Base-by-base conservation (phyloP, 2,888 invertebrate species). In the Zhuqinia jingwanae region DNA sequence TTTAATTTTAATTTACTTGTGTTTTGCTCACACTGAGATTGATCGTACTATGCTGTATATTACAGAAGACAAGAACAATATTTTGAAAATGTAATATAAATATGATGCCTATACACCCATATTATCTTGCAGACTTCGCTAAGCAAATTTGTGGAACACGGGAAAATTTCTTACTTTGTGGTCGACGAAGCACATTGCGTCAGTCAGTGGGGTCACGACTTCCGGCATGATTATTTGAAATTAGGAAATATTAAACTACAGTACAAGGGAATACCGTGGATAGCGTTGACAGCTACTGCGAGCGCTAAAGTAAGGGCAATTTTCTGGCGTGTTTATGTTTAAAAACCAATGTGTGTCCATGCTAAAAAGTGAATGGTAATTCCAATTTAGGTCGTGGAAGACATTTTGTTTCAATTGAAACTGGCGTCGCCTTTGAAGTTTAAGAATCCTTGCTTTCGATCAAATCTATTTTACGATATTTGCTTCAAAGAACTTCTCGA, bases 111-210 rank as follows among this genome's bases (percentile, higher is more conserved):
- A 8, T 20, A 81, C 20, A 45, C 17, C n/a, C 27, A 17, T 6
- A 17, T 75, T 45, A 36, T 20, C 17, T 75, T 81, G 1, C 47
- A 94, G 94, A 93, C 93, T 63, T 92, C 97, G 1, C 93, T 96
- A 87, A 94, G 94, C 27, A 94, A 95, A 91, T 93, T 98, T 90
- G 93, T 95, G 81, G 95, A 95, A 91, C 95, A 95, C 91, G 95
- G 96, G 81, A 95, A 97, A 92, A 93, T 99, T 3, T 96, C 96
- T 0, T 98, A 97, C 92, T 95, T 99, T 91, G 96, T 98, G 25
- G 96, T 99, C 13, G 99, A 99, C 93, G 99, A 99, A 93, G 98
- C 98, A 0, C 98, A 98, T 93, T 98, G 98, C 93, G 97, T 99
- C 0, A 98, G 98, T 91, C 96, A 99, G 91, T 99, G 99, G 99